Base-by-base conservation (phyloP, 2,888 invertebrate genomes). In the Lobophora halterata region DNA sequence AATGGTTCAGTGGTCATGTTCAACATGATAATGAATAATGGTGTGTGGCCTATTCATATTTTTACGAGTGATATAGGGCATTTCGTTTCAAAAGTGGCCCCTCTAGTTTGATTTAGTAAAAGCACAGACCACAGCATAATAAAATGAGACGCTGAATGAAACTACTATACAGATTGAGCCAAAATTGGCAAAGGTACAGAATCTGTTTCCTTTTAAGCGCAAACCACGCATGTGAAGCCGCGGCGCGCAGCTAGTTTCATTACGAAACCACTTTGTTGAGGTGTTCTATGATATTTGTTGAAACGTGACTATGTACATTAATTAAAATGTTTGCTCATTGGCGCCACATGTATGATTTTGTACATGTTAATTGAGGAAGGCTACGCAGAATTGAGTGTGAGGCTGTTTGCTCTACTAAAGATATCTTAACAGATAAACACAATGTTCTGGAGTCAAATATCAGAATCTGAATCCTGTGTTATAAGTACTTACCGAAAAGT, bases 281-380 rank as follows among this genome's bases (percentile, higher is more conserved):
- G 28, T 26, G 33, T 43, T 60, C 59, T 61, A 60, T 58, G 66
- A 66, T 70, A 71, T 68, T 72, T 61, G 61, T 59, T 58, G 65
- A 75, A 72, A 78, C 75, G 75, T 82, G 80, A 75, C 77, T 78
- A 69, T 69, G 78, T 72, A 78, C 72, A 65, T 37, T 77, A 74
- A 76, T 81, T 79, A 76, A 73, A 72, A 29, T 80, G 79, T 85
- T 83, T 76, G 64, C 67, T 59, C 58, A 61, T 37, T 64, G 85
- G 85, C 85, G 82, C 80, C 85, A 73, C 68, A 70, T 72, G 73
- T 68, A 74, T 71, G 55, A 65, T 70, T n/a, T 69, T 69, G 73
- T 70, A 70, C 71, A 76, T 69, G 65, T 67, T 75, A 72, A 74
- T 74, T 64, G 64, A 68, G 67, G 73, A 65, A 56, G 63, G 57